phyloP scores from a whole-genome alignment of 2,797 vertebrate genomes.

The Scyliorhinus canicula region DNA sequence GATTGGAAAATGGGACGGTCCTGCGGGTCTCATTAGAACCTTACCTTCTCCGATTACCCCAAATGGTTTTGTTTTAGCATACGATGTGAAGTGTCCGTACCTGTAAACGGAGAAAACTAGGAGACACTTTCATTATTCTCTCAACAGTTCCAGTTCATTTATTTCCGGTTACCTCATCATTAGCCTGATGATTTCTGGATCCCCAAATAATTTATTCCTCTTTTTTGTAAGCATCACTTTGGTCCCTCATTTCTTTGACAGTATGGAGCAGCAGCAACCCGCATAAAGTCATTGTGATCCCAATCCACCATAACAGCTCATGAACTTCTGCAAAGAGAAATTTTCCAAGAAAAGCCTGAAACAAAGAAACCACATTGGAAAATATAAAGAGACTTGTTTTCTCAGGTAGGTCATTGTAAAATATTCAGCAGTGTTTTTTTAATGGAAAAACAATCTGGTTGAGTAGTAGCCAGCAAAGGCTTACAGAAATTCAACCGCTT shows the following conservation, averaged over 20 bases:
- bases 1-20: background rate
- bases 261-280: slow-evolving; percentile 75
- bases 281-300: slow-evolving; percentile 69
- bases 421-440: background rate
- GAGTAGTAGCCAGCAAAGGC: background rate
- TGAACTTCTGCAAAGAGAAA: slow-evolving; percentile 67
- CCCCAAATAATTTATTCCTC: slow-evolving; percentile 45
- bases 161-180: background rate
- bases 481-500: background rate
- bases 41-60: background rate
- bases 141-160: background rate
- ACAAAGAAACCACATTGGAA: background rate
- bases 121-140: background rate
- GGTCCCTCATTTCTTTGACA: slow-evolving; percentile 44
- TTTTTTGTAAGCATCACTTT: slow-evolving; percentile 51
- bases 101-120: background rate
- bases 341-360: slow-evolving; percentile 61
- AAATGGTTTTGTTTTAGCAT: background rate
- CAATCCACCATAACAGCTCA: slow-evolving; percentile 78
- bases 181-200: too few relatives aligned
- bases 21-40: background rate
- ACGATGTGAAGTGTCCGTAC: background rate
- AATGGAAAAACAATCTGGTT: background rate
- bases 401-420: background rate
- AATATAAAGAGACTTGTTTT: background rate